These are phyloP conservation scores for Myxocyprinus asiaticus DNA, from an alignment of 2,113 vertebrate genomes.

Conservation along the genomic window DNA sequence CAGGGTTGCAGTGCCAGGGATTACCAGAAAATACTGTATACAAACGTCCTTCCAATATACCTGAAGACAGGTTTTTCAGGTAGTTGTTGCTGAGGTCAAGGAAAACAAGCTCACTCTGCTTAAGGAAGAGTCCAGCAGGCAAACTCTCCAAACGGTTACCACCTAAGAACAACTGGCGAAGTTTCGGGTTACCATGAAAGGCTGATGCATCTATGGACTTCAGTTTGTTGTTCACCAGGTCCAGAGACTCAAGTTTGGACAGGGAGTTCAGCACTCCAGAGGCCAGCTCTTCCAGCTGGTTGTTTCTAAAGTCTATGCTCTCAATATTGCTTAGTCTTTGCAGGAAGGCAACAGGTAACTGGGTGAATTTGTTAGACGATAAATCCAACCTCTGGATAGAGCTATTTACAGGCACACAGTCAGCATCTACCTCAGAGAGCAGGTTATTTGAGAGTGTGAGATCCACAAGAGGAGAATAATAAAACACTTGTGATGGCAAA, in stretches of 20 bases:
- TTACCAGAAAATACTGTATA: slow-evolving; percentile 3
- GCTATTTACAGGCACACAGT: slow-evolving; percentile 7
- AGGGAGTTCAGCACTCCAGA: not conserved
- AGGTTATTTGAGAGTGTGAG: not conserved
- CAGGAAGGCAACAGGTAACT: slow-evolving; percentile 8
- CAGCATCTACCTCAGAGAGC: not conserved
- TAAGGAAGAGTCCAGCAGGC: slow-evolving; percentile 1
- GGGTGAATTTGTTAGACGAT: slow-evolving; percentile 13
- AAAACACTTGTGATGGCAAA: slow-evolving; percentile 10
- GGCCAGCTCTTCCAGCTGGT: slow-evolving; percentile 17
- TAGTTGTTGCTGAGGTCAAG: slow-evolving; percentile 8
- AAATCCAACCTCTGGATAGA: slow-evolving; percentile 21
- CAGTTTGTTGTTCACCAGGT: slow-evolving; percentile 18
- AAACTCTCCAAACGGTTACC: not conserved
- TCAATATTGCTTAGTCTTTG: not conserved
- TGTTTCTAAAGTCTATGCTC: not conserved
- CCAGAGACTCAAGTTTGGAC: slow-evolving; percentile 13
- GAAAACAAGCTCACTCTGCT: slow-evolving; percentile 10
- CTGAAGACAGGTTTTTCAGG: not conserved
- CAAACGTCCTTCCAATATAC: not conserved
- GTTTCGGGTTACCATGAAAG: slow-evolving; percentile 3
- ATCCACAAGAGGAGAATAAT: slow-evolving; percentile 20
- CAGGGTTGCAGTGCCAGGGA: slow-evolving; percentile 18
- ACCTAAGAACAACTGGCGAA: slow-evolving; percentile 1
- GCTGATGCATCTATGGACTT: not conserved